These are phyloP conservation scores for Hyles vespertilio DNA, from an alignment of 1,140 invertebrate species.

Conservation along the genomic window DNA sequence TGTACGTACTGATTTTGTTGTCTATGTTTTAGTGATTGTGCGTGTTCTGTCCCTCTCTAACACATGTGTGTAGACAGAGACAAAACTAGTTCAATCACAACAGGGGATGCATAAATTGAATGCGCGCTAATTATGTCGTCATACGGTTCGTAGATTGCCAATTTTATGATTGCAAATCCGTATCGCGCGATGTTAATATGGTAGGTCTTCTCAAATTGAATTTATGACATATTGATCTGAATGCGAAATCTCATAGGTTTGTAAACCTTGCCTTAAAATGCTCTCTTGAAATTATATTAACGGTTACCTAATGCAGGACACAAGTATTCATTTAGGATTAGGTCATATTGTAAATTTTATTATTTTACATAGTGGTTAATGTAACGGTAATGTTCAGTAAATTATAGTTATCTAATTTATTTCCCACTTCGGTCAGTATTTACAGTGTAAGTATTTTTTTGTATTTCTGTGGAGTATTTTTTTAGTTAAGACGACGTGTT, in stretches of 20 bases:
- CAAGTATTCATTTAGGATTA: constrained; percentile 70
- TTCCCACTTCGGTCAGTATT: constrained; percentile 74
- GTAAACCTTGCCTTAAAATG: constrained; percentile 66
- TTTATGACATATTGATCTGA: no score
- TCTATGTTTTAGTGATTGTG: no score
- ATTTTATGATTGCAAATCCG: no score
- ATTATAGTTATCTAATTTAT: constrained; percentile 69
- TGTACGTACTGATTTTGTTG: no score
- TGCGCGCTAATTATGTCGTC: no score
- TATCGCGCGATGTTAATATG: no score
- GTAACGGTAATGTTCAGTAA: constrained; percentile 36
- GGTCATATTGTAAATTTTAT: constrained; percentile 69
- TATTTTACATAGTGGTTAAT: constrained; percentile 51
- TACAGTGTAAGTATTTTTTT: constrained; percentile 70
- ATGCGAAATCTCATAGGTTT: neutral
- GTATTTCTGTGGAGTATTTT: constrained; percentile 50
- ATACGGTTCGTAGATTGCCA: no score
- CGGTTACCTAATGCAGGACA: constrained; percentile 72
- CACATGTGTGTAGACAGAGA: no score
- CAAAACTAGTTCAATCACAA: no score
- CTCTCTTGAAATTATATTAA: constrained; percentile 73
- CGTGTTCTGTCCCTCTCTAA: no score
- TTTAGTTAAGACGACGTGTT: constrained; percentile 37
- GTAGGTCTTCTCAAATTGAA: no score
- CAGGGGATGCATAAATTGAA: no score